Percentiles rank a stretch among this genome's conserved stretches.
Conservation (phyloP, 2,797 vertebrate species). For the Argya squamiceps region DNA sequence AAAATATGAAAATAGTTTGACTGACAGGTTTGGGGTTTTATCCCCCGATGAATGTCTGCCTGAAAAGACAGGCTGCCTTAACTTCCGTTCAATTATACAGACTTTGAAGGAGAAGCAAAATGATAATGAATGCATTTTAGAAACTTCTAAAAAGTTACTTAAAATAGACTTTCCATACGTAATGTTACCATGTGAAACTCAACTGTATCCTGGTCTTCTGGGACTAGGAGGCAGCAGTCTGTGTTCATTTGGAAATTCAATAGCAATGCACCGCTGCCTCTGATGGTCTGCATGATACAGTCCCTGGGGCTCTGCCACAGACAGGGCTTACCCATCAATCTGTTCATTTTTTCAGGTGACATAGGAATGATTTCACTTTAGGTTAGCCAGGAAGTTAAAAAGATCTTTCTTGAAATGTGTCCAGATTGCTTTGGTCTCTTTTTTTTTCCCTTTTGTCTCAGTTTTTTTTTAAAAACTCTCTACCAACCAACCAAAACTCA, state of each 20-base stretch:
- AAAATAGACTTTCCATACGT: slow-evolving; percentile 36
- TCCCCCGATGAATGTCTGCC: not conserved
- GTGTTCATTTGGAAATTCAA: not conserved
- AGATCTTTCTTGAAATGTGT: not conserved
- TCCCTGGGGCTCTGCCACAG: not conserved
- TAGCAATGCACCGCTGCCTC: not conserved
- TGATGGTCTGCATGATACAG: not conserved
- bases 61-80: slow-evolving; percentile 11
- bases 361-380: not conserved
- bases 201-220: not conserved
- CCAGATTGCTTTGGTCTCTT: not conserved
- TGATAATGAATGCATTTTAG: slow-evolving; percentile 42
- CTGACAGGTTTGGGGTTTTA: not conserved
- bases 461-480: not conserved
- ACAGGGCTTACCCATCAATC: not conserved
- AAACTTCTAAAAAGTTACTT: slow-evolving; percentile 43
- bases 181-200: not conserved
- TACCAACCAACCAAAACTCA: not conserved
- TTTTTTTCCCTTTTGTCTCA: fast-evolving
- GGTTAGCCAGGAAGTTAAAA: not conserved
- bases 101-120: slow-evolving; percentile 11
- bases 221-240: not conserved
- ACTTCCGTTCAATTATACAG: slow-evolving; percentile 28
- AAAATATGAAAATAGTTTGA: not conserved
- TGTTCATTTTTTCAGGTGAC: not conserved